Evolutionary conservation across 2,888 invertebrate genomes (phyloP), one percentile per base, ranked within the genome.

Genomic region (Calliphora vomitoria): DNA sequence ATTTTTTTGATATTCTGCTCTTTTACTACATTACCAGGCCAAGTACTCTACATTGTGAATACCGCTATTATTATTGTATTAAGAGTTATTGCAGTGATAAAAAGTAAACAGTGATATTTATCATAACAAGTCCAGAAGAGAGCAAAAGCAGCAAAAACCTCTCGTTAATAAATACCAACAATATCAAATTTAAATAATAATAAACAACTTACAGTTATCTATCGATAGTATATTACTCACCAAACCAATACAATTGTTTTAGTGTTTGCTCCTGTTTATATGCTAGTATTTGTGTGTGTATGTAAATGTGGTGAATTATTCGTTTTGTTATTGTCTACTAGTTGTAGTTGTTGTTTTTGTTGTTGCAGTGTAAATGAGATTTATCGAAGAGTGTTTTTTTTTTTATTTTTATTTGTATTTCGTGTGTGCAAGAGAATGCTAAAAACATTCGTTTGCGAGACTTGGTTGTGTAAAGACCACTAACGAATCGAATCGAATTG

Each of bases 391-490:
- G 83, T 89, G 86, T 89, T 10, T 44, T 60, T 58, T 60, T 25
- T 25, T 25, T 25, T 25, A 25, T 25, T 25, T 25, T 1, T 44
- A 6, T 11, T 53, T 64, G 50, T 13, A 31, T 60, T 25, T 35
- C n/a, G 62, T 11, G 20, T 69, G 25, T 13, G 60, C 47, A 74
- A 53, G 5, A 25, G 66, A 72, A 8, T 55, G 18, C 50, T 41
- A 20, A 38, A 80, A 75, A 62, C 91, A 92, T 91, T 92, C 91
- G 91, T 90, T 90, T 90, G 90, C 90, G 91, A 93, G 91, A 90
- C 91, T 91, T 91, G 90, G 90, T 90, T 91, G 91, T 90, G 91
- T 92, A 89, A 90, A 91, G 92, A 90, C 90, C 89, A 55, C 35
- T 50, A 60, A 53, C 64, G 76, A 85, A 86, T 75, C 68, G 62